Evolutionary conservation across 2,113 vertebrate genomes (phyloP), one percentile per base, ranked within the genome.

Genomic region (Semnornis frantzii): DNA sequence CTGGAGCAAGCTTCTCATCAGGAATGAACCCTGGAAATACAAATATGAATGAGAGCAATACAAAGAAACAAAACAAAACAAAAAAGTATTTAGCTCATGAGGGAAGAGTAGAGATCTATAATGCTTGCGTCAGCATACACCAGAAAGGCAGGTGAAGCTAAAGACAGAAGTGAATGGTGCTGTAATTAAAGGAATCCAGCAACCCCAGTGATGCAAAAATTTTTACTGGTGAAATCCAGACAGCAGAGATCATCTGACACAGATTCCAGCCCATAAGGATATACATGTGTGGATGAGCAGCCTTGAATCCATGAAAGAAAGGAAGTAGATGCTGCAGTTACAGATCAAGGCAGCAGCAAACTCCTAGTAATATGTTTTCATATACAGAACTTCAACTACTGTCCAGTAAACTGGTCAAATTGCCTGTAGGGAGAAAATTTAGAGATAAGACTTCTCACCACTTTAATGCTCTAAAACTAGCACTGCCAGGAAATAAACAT

Each of bases 281-380:
- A 89, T 94, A 91, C 93, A 94, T 92, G 79, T 82, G 89, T 85
- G 55, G 87, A 92, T 92, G 86, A 92, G 89, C 66, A 78, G 76
- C 69, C 69, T 93, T 87, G 83, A 59, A 87, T 66, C 30, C 86
- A 89, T 71, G 69, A 90, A 92, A 95, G 42, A 66, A 50, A 62
- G 55, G 90, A 62, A 94, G 34, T 82, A 90, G 73, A 76, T 79
- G 34, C 58, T 6, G 8, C 70, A 92, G 66, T 73, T 84, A 76
- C 39, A 92, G 77, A 89, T 89, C 74, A 96, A 96, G 96, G 90
- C 59, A 52, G 50, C 34, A 84, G 50, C 55, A 96, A 93, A 89
- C 11, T 59, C 44, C 46, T 50, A 71, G 75, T 4, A 18, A 2
- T 23, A 25, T 24, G 44, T 55, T 46, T 60, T 80, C 71, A 20